Evolutionary conservation across 2,113 vertebrate species (phyloP).

Genomic region (Copsychus sechellarum): DNA sequence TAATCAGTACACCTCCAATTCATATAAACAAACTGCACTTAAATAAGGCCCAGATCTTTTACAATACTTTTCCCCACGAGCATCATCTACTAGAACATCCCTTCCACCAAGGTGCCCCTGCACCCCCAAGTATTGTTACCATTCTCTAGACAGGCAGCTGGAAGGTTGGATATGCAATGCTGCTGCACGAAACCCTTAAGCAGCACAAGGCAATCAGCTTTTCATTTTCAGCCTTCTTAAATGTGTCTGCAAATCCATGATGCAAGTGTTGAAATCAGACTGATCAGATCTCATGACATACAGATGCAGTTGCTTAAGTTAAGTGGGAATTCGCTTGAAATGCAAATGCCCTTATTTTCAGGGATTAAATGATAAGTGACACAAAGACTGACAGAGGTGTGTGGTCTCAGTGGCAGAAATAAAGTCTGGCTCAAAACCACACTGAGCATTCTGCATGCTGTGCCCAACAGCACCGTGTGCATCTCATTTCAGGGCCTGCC

Average conservation of each 20-base stretch:
- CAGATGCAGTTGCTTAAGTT: background rate
- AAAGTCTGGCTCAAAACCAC: background rate
- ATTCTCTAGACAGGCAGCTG: background rate
- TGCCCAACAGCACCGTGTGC: background rate
- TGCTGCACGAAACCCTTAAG: background rate
- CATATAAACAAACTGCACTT: background rate
- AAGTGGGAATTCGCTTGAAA: background rate
- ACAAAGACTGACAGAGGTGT: background rate
- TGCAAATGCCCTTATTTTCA: background rate
- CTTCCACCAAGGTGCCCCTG: background rate
- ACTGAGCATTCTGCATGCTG: background rate
- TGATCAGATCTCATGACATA: background rate
- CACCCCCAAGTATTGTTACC: background rate
- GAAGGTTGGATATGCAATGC: background rate
- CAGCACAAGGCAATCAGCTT: slow-evolving; percentile 7
- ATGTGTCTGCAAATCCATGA: background rate
- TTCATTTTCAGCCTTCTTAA: background rate
- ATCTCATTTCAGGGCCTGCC: slow-evolving; percentile 77
- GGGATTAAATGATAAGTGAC: background rate
- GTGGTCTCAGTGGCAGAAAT: background rate
- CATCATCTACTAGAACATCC: background rate
- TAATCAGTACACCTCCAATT: background rate
- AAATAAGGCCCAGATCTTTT: background rate
- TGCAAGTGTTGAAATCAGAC: background rate
- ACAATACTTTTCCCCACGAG: background rate